These are phyloP conservation scores for Muscicapa striata DNA, from an alignment of 2,797 vertebrate species.

Conservation along the genomic window DNA sequence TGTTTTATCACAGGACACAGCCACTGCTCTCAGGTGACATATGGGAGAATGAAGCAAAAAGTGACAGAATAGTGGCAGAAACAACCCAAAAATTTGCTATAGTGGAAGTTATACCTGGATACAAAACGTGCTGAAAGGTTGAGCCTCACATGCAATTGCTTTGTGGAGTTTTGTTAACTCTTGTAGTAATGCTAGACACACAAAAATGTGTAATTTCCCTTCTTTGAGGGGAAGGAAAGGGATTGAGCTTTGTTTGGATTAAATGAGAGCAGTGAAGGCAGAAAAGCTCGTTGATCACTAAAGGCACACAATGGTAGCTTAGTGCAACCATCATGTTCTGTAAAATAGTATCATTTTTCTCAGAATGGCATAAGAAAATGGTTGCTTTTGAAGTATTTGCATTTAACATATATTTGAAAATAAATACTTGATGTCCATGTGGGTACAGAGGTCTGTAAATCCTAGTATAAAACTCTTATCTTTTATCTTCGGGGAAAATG, in stretches of 20 bases:
- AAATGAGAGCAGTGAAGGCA: background rate
- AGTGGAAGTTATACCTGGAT: background rate
- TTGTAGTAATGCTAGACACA: background rate
- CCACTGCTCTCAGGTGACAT: background rate
- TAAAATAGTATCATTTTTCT: background rate
- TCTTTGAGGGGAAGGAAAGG: background rate
- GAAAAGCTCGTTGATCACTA: background rate
- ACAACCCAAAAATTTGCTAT: background rate
- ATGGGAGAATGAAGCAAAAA: background rate
- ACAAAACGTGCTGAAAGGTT: background rate
- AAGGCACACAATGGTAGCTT: background rate
- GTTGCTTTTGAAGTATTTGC: background rate
- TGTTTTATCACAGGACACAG: background rate
- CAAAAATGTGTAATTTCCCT: background rate
- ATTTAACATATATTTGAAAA: background rate
- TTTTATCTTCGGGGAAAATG: conserved; percentile 27
- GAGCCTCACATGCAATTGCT: background rate
- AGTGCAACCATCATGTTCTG: background rate
- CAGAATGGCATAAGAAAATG: background rate
- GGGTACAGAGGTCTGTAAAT: background rate
- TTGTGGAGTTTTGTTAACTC: background rate
- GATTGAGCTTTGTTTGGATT: background rate
- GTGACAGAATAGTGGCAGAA: background rate
- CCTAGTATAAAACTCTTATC: background rate
- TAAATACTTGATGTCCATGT: background rate